Evolutionary conservation across 2,113 vertebrate species (phyloP).

Genomic region (Helogale parvula): DNA sequence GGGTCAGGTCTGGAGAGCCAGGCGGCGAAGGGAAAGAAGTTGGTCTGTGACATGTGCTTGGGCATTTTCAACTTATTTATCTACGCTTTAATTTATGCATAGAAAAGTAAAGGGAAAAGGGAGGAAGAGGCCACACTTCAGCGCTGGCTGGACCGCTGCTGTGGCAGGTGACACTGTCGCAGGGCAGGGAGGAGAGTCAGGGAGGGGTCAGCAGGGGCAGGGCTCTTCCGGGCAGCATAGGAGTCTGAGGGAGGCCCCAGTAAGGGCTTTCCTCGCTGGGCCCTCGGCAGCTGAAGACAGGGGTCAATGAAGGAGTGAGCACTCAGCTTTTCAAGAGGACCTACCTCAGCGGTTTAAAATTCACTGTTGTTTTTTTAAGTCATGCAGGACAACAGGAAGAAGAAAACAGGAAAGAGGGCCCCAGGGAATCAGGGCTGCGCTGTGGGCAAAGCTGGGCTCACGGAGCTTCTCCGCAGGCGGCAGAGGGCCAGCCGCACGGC

Average conservation of each 20-base stretch:
- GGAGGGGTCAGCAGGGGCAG: not conserved
- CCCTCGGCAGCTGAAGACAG: not conserved
- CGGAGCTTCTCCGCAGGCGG: not conserved
- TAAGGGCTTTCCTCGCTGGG: not conserved
- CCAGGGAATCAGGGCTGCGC: not conserved
- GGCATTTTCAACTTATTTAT: not conserved
- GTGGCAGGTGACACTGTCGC: not conserved
- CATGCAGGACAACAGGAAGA: not conserved
- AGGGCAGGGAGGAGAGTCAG: not conserved
- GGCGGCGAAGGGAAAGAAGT: not conserved
- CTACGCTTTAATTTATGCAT: not conserved
- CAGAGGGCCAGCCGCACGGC: not conserved
- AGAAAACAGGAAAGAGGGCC: not conserved
- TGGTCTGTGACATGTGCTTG: not conserved
- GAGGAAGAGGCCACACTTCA: no score
- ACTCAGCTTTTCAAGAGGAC: not conserved
- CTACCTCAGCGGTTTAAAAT: not conserved
- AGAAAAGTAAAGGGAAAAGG: not conserved
- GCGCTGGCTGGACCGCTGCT: not conserved
- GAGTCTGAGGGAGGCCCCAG: not conserved
- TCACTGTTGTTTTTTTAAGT: not conserved
- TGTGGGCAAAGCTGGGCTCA: not conserved
- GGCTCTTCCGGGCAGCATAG: not conserved
- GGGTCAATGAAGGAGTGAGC: not conserved
- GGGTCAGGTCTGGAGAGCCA: not conserved